Base-by-base conservation (phyloP, 2,888 invertebrate genomes). In the Eurytoma californica region DNA sequence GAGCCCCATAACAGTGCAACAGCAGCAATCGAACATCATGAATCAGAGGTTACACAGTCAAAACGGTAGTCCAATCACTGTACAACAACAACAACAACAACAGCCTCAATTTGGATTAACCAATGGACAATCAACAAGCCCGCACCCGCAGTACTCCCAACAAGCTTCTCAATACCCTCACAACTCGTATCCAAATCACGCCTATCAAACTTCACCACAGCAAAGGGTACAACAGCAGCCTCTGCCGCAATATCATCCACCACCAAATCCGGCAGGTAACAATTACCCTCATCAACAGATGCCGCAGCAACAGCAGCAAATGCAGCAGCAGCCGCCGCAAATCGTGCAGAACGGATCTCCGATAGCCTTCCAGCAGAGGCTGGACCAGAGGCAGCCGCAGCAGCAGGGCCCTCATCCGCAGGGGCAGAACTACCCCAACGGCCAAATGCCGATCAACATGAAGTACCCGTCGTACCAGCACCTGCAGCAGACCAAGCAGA, bases 391-490 rank as follows among this genome's bases (percentile, higher is more conserved):
- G 68, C 86, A 91, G 24, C 85, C 90, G 82, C 86, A 28, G 61
- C 61, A 61, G 18, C 63, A 88, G 28, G 80, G 85, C n/a, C 63
- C 77, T 18, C 74, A 72, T 63, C 83, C 86, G 0, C 86, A 88
- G 0, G 88, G 86, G 82, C 90, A 90, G 74, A 86, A 86, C 14
- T 89, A 90, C 76, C 86, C 89, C 0, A 89, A 89, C 80, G 87
- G 88, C 47, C 89, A 89, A 68, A 85, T 89, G 57, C 87, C 87
- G 51, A 85, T 88, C 12, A 89, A 88, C 72, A 86, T 87, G 84
- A 91, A 92, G 85, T 89, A 91, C 80, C 91, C 92, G 3, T 93
- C 94, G 0, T 95, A 95, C 85, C 94, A 94, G 88, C 94, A 93
- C 84, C 91, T 93, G 55, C 92, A 93, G 5, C 91, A 92, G 5